Evolutionary conservation across 2,113 vertebrate genomes (phyloP), one percentile per base, ranked within the genome.

Genomic region (Psilopsiagon aymara): DNA sequence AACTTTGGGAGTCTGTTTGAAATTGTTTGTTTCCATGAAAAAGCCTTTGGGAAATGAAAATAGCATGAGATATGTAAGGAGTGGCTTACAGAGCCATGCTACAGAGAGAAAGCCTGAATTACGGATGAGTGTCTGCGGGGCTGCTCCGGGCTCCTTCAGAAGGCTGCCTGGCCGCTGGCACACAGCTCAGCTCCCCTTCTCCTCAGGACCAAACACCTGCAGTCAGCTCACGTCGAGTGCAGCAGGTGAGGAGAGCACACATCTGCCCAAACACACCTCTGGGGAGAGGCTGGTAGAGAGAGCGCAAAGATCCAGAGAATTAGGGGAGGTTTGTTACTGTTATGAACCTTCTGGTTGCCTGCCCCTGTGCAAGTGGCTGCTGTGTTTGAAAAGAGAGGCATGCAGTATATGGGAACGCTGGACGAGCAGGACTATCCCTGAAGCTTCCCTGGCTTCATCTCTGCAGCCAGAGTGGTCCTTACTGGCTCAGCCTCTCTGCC

Each of bases 61-160:
- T 9, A 55, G 11, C 46, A 28, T 2, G 13, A 47, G 17, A 11
- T 60, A 17, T 17, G 31, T 68, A 20, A 35, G 27, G 31, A 47
- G 9, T 27, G 27, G 86, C 62, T 67, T 29, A 13, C 35, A 46
- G 7, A 85, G 87, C 21, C 57, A 62, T 18, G 18, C 17, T 27
- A 6, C 1, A 13, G 47, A 43, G 44, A 43, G 44, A 27, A 81
- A 67, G 23, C 16, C 55, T 44, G 86, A 44, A 44, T 17, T 29
- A 17, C 1, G 0, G 18, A 18, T 19, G 27, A 2, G 39, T 21
- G 35, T 33, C 55, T 53, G 39, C 66, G 7, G 13, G 2, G 3
- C 49, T 47, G 46, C 79, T 29, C 33, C 23, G 19, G 39, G 63
- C 28, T 7, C 17, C 67, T 14, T 1, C 33, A 35, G 57, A 59